Evolutionary conservation across 2,888 invertebrate genomes (phyloP).

Genomic region (Eretmocerus hayati): DNA sequence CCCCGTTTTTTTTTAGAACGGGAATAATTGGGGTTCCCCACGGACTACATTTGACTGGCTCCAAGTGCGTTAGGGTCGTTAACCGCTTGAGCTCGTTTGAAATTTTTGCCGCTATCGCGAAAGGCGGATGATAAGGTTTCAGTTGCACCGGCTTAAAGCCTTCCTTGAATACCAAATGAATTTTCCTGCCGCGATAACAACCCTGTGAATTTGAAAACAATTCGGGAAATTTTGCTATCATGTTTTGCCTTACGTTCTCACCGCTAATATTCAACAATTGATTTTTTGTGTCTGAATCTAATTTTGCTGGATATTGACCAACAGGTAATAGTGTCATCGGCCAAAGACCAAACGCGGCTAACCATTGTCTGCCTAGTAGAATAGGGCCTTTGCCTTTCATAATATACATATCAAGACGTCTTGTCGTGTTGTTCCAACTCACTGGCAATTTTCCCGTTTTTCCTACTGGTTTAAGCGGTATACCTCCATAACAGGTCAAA

Average conservation of each 20-base stretch:
- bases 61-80: conserved; percentile 24
- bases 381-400: not conserved
- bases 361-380: not conserved
- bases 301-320: not conserved
- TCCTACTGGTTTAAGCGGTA: not conserved
- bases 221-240: conserved; percentile 17
- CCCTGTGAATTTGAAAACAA: conserved; percentile 13
- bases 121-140: conserved; percentile 26
- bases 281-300: not conserved
- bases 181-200: conserved; percentile 18
- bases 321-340: not conserved
- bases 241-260: too few relatives aligned
- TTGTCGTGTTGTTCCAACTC: not conserved
- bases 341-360: not conserved
- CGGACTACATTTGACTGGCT: conserved; percentile 25
- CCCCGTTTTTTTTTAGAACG: conserved; percentile 27
- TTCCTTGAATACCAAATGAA: conserved; percentile 23
- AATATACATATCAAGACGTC: not conserved
- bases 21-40: conserved; percentile 36
- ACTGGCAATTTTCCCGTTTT: not conserved
- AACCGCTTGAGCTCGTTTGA: conserved; percentile 18
- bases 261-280: too few relatives aligned
- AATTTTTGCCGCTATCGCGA: conserved; percentile 17
- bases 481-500: not conserved
- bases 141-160: conserved; percentile 20